These are phyloP conservation scores for Aproaerema taeniolella DNA, from an alignment of 2,888 invertebrate genomes.

Conservation along the genomic window DNA sequence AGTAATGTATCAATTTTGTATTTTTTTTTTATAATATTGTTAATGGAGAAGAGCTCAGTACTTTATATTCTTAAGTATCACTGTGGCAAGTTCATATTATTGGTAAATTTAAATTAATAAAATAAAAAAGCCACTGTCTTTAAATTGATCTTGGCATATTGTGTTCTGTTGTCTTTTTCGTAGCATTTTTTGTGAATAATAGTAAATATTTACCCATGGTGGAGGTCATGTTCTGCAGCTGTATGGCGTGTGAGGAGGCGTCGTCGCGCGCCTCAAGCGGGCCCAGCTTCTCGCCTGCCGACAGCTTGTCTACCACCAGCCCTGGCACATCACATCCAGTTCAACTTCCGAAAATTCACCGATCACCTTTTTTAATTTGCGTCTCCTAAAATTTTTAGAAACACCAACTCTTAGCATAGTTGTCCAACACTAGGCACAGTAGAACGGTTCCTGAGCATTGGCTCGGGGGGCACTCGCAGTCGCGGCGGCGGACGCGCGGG, in stretches of 20 bases:
- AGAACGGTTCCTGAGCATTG: slow-evolving; percentile 33
- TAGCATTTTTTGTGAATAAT: slow-evolving; percentile 18
- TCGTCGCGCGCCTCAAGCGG: slow-evolving; percentile 64
- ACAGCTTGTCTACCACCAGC: slow-evolving; percentile 60
- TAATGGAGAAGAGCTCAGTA: too few species aligned
- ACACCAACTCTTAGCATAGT: slow-evolving; percentile 69
- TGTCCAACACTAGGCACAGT: slow-evolving; percentile 53
- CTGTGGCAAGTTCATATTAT: too few species aligned
- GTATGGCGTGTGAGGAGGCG: slow-evolving; percentile 59
- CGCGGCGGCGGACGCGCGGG: slow-evolving; percentile 45
- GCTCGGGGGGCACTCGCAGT: slow-evolving; percentile 41
- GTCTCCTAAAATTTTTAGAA: slow-evolving; percentile 54
- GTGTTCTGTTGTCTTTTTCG: not conserved
- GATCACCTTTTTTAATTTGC: slow-evolving; percentile 68
- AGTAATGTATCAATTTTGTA: too few species aligned
- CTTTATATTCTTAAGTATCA: too few species aligned
- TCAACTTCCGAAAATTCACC: slow-evolving; percentile 49
- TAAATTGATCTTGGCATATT: too few species aligned
- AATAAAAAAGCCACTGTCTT: too few species aligned
- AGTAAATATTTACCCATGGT: slow-evolving; percentile 72
- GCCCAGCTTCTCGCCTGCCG: slow-evolving; percentile 62
- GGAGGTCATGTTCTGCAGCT: slow-evolving; percentile 73
- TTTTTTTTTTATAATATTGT: too few species aligned
- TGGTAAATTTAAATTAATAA: too few species aligned
- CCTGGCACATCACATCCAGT: slow-evolving; percentile 62